Conservation (phyloP, 2,113 vertebrate genomes). For the Bubalus kerabau region DNA sequence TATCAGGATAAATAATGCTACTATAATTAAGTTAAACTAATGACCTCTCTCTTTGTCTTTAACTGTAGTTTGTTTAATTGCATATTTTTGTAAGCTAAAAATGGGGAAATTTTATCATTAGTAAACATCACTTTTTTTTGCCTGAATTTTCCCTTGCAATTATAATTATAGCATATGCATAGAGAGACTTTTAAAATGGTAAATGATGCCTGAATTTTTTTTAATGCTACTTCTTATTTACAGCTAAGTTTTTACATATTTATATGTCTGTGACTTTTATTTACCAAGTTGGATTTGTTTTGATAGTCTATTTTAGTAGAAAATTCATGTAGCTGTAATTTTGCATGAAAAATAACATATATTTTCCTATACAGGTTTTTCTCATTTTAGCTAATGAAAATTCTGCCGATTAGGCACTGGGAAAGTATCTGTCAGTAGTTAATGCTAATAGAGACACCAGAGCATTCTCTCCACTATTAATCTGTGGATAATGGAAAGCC, state of each 20-base stretch:
- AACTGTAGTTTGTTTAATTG: background rate
- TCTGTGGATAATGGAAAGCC: slow-evolving; percentile 78
- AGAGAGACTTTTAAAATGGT: slow-evolving; percentile 29
- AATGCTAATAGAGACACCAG: slow-evolving; percentile 76
- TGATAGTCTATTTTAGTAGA: slow-evolving; percentile 24
- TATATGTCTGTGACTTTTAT: slow-evolving; percentile 41
- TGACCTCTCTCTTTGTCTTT: background rate
- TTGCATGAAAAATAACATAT: slow-evolving; percentile 26
- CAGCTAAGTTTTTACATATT: slow-evolving; percentile 23
- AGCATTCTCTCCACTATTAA: slow-evolving; percentile 78
- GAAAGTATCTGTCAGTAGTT: slow-evolving; percentile 70
- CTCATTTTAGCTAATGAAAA: slow-evolving; percentile 67
- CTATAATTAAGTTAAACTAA: background rate
- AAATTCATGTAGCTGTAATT: slow-evolving; percentile 34
- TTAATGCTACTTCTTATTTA: background rate
- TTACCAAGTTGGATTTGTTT: slow-evolving; percentile 46
- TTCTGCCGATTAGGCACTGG: slow-evolving; percentile 5
- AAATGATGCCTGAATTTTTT: background rate
- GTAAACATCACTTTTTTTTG: background rate
- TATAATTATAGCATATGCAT: background rate
- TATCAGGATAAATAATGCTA: background rate
- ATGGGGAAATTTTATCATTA: background rate
- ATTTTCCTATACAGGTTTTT: slow-evolving; percentile 40
- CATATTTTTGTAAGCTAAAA: background rate
- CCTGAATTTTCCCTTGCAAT: background rate